Evolutionary conservation across 2,113 vertebrate genomes (phyloP), one percentile per base, ranked within the genome.

Genomic region (Scortum barcoo): DNA sequence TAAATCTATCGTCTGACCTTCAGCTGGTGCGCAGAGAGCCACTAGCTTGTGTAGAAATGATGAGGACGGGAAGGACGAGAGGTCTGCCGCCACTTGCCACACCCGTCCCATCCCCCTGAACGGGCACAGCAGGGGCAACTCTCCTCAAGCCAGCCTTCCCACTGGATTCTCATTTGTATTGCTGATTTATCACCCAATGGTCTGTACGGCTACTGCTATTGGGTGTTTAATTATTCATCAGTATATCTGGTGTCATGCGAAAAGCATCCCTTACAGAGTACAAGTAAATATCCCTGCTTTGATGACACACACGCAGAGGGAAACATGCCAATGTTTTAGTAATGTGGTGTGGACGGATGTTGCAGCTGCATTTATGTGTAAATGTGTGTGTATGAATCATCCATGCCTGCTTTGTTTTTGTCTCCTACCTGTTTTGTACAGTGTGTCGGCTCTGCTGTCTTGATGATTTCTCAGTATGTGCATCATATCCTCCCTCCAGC

Each of bases 21-120:
- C 71, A 79, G 5, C 19, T 44, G 44, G 20, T 68, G 77, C 73
- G 63, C 56, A 54, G n/a, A 78, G 33, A 83, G 44, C 40, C 5
- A 38, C 67, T 12, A 51, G 60, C 16, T 24, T n/a, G 74, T 22
- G 10, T 62, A 9, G 40, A 51, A 51, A 76, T 42, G 65, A 58
- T 24, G 51, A 78, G 48, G 78, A 68, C 20, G 62, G 62, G 48
- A 17, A 80, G 79, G 63, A 83, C 51, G 69, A 78, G 70, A 38
- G 38, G 51, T 75, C 42, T 57, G 87, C 69, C 83, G 90, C 78
- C 78, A 16, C 72, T 3, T 71, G 83, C 91, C 92, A 91, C 92
- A 88, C 90, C 91, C 89, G 83, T 86, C 84, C 71, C 67, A 24
- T 62, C 77, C 65, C 36, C 3, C 30, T n/a, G 62, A 24, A 30